Base-by-base conservation (phyloP, 2,888 invertebrate genomes). In the Callinectes sapidus region DNA sequence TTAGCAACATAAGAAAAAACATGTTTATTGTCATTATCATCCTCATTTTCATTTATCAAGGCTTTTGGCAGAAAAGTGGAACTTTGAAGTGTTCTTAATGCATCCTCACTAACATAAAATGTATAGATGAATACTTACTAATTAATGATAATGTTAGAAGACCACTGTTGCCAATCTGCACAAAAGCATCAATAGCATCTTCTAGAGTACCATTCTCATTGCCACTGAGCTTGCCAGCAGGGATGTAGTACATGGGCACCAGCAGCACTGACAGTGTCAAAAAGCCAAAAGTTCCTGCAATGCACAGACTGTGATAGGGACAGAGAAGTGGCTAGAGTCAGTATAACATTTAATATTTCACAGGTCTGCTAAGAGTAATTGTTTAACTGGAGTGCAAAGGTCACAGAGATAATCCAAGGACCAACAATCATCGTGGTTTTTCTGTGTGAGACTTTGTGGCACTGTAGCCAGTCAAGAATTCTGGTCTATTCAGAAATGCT, bases 211-310 rank as follows among this genome's bases (percentile, higher is more conserved):
- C 97, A 0, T 97, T 96, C 0, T 98, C 97, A 95, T 98, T 97
- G 95, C 97, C 96, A 32, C 97, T 97, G 95, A 98, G 98, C 1
- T 97, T 96, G 0, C 97, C 97, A 28, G 97, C 97, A 8, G 97
- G 97, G 91, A 97, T 96, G 96, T 97, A 99, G 96, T 98, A 98
- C 96, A 99, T 97, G 0, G 98, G 97, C 91, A 98, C 96, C 95
- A 97, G 97, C 14, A 97, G 95, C 0, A 97, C 90, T 6, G 96
- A 96, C n/a, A 98, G 96, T 0, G 97, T 96, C 16, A 96, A 90
- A 94, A 97, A 97, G 35, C 98, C 98, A 96, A 97, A 98, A 32
- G 97, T 95, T 87, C 97, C 93, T 94, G 92, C 14, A 89, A 87
- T 32, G n/a, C 3, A 32, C n/a, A 48, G 35, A 35, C 71, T 8